A percentile compares a stretch with the other conserved stretches of the same genome.
Conservation (phyloP, 2,888 invertebrate species). For the Cataglyphis rosenhaueri region DNA sequence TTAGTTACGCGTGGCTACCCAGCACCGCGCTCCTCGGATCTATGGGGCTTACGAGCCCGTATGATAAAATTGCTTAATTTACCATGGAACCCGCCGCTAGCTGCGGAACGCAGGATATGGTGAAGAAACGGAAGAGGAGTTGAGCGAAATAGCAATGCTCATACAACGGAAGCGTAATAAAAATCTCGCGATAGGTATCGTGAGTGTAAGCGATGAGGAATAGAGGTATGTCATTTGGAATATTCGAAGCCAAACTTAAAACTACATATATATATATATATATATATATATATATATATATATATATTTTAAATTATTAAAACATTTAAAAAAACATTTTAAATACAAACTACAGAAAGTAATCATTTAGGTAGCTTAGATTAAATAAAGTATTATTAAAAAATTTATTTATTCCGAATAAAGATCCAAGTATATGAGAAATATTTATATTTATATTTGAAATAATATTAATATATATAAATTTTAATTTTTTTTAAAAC, state of each 20-base stretch:
- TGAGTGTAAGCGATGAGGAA: neutral
- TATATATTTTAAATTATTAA: neutral
- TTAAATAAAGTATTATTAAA: neutral
- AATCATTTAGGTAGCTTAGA: neutral
- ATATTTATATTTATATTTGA: neutral
- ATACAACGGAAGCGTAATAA: constrained; percentile 42
- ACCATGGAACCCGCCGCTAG: constrained; percentile 72
- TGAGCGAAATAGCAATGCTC: constrained; percentile 33
- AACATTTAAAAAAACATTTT: neutral
- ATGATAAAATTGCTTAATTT: constrained; percentile 79
- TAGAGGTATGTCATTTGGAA: neutral
- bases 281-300: neutral
- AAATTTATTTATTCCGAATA: neutral
- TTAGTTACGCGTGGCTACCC: constrained; percentile 78
- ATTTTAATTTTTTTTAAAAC: neutral
- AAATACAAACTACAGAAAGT: neutral
- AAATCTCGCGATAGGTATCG: constrained; percentile 53
- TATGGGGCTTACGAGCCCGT: constrained; percentile 67
- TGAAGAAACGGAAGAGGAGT: constrained; percentile 36
- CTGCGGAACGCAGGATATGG: constrained; percentile 33
- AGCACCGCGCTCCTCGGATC: constrained; percentile 68
- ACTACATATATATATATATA: neutral
- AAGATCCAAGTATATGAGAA: neutral
- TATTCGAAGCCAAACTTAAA: neutral
- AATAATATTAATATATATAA: neutral